A percentile compares a stretch with the other conserved stretches of the same genome.
Evolutionary conservation across 2,888 invertebrate species (phyloP).

Genomic region (Apomyelois bistriatella): DNA sequence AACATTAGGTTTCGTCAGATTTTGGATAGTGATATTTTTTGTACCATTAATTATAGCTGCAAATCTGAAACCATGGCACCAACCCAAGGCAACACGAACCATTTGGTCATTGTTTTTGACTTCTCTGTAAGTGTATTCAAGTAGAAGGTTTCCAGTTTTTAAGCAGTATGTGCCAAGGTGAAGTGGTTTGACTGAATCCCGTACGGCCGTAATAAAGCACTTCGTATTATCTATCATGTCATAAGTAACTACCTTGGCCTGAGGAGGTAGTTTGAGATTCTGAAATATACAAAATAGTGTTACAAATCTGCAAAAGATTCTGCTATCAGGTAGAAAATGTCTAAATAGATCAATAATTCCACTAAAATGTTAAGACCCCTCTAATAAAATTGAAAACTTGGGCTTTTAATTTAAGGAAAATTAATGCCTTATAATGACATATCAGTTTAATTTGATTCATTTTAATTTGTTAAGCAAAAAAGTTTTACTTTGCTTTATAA

Average conservation of each 20-base stretch:
- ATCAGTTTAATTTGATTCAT: too few relatives aligned
- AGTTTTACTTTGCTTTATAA: too few relatives aligned
- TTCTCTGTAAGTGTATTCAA: not conserved
- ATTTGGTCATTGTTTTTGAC: constrained; percentile 31
- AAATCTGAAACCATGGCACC: constrained; percentile 55
- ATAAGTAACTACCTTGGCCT: constrained; percentile 51
- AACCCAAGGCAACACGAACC: constrained; percentile 58
- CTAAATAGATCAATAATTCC: too few relatives aligned
- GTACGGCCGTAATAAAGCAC: constrained; percentile 51
- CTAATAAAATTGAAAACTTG: too few relatives aligned
- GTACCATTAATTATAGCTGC: constrained; percentile 66
- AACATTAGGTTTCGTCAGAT: constrained; percentile 51
- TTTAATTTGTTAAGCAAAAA: too few relatives aligned
- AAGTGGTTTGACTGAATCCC: constrained; percentile 15
- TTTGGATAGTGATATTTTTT: constrained; percentile 54
- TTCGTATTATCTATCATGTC: constrained; percentile 55
- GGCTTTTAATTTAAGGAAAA: too few relatives aligned
- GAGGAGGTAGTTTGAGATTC: constrained; percentile 47
- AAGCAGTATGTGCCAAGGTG: constrained; percentile 44
- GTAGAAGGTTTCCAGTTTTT: constrained; percentile 40
- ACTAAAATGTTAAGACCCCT: too few relatives aligned
- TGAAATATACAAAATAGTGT: constrained; percentile 32
- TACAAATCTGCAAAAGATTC: too few relatives aligned
- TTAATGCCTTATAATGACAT: too few relatives aligned
- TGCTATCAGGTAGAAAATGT: too few relatives aligned